A percentile compares a stretch with the other conserved stretches of the same genome.
phyloP scores from a whole-genome alignment of 2,888 invertebrate genomes.

The Hofmannophila pseudospretella region DNA sequence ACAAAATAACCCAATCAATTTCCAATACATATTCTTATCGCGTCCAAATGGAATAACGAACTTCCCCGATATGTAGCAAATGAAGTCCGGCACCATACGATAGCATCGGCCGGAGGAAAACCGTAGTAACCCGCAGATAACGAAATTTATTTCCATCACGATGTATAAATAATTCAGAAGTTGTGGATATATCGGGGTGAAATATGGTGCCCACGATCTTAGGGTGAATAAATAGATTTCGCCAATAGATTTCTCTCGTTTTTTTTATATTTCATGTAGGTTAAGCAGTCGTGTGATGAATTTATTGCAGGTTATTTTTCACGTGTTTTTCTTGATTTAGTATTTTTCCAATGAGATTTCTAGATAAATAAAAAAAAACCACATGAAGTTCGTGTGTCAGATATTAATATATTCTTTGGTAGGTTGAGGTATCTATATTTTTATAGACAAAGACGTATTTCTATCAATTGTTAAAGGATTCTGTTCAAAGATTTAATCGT shows the following conservation, averaged over 20 bases:
- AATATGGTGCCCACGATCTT: constrained; percentile 50
- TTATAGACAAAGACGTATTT: too few relatives aligned
- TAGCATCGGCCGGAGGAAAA: constrained; percentile 6
- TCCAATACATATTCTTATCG: constrained; percentile 7
- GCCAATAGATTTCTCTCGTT: constrained; percentile 28
- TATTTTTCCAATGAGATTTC: not conserved
- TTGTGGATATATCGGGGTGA: constrained; percentile 48
- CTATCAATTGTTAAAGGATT: too few relatives aligned
- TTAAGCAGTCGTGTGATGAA: constrained; percentile 24
- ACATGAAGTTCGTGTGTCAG: too few relatives aligned
- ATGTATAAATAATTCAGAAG: constrained; percentile 69
- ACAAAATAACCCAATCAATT: not conserved
- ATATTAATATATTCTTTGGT: too few relatives aligned
- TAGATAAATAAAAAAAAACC: too few relatives aligned
- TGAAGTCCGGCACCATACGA: constrained; percentile 7
- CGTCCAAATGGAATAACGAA: constrained; percentile 6
- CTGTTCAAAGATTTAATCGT: too few relatives aligned
- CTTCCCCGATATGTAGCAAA: constrained; percentile 1
- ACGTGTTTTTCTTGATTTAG: constrained; percentile 3
- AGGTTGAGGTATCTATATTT: too few relatives aligned
- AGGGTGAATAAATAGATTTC: constrained; percentile 47
- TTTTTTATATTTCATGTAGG: constrained; percentile 9
- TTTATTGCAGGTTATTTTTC: constrained; percentile 36
- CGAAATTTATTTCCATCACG: constrained; percentile 53
- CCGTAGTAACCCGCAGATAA: constrained; percentile 20